phyloP scores from a whole-genome alignment of 2,888 invertebrate species.

The Pseudanteris insignis region DNA sequence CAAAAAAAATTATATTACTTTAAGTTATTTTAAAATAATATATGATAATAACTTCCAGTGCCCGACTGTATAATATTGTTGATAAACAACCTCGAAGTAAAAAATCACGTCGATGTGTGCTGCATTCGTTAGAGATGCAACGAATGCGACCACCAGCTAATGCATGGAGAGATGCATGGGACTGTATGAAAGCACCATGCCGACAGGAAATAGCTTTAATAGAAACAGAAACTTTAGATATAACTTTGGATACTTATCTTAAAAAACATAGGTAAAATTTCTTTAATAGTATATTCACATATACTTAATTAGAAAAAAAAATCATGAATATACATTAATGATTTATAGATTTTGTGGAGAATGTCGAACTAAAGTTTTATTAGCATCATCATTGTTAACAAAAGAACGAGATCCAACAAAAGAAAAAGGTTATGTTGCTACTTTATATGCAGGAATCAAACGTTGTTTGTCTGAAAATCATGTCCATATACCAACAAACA shows the following conservation, averaged over 20 bases:
- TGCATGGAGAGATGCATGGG: conserved; percentile 86
- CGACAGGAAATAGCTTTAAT: conserved; percentile 87
- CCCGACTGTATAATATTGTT: conserved; percentile 79
- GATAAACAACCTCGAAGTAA: conserved; percentile 85
- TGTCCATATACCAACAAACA: conserved; percentile 86
- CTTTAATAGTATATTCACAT: not conserved
- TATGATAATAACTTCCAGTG: conserved; percentile 66
- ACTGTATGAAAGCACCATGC: conserved; percentile 82
- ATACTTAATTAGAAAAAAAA: too few relatives aligned
- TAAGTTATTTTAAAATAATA: conserved; percentile 1
- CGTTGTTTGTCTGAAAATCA: conserved; percentile 87
- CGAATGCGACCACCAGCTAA: conserved; percentile 77
- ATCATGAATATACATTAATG: too few relatives aligned
- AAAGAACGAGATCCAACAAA: conserved; percentile 84
- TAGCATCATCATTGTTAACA: conserved; percentile 86
- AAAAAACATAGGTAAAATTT: conserved; percentile 79
- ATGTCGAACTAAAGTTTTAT: conserved; percentile 88
- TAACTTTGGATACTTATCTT: conserved; percentile 88
- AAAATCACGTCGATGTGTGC: conserved; percentile 86
- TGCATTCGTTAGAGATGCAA: conserved; percentile 91
- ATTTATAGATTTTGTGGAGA: conserved; percentile 82
- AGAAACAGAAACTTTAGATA: conserved; percentile 83
- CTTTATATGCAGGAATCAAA: conserved; percentile 86
- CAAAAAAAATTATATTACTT: conserved; percentile 5
- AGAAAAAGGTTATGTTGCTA: conserved; percentile 89